A percentile compares a stretch with the other conserved stretches of the same genome.
phyloP scores from a whole-genome alignment of 2,888 invertebrate genomes.

The Terebella lapidaria region DNA sequence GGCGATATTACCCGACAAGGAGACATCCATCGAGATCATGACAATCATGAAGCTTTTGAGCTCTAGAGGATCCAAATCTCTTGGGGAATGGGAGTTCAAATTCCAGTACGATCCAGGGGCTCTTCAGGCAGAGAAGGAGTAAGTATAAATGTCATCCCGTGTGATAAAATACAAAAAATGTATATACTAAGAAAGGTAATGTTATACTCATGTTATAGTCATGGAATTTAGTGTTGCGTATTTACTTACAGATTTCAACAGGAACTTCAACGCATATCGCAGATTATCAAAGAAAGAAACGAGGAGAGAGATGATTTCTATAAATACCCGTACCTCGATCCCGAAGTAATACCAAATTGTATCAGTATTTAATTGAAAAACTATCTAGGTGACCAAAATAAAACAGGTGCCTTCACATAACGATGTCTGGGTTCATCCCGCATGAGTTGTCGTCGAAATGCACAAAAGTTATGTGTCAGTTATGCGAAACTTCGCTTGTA shows the following conservation, averaged over 20 bases:
- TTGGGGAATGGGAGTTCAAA: conserved; percentile 49
- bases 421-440: too few species aligned
- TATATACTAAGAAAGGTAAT: neutral
- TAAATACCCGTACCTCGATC: conserved; percentile 51
- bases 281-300: conserved; percentile 48
- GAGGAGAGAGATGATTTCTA: conserved; percentile 33
- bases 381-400: neutral
- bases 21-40: conserved; percentile 45
- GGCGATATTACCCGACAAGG: conserved; percentile 36
- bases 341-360: conserved; percentile 53
- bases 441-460: too few species aligned
- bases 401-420: too few species aligned
- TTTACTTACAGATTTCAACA: conserved; percentile 40
- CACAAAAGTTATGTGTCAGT: too few species aligned
- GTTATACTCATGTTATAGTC: neutral
- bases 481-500: too few species aligned
- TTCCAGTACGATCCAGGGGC: conserved; percentile 45
- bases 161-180: neutral
- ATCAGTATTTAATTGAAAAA: conserved; percentile 43
- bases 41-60: conserved; percentile 47
- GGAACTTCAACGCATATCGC: conserved; percentile 44
- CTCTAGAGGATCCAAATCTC: conserved; percentile 34
- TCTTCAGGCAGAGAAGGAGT: conserved; percentile 41
- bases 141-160: conserved; percentile 24
- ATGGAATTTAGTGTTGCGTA: neutral